Base-by-base conservation (phyloP, 1,140 invertebrate genomes). In the Paracyclopina nana region DNA sequence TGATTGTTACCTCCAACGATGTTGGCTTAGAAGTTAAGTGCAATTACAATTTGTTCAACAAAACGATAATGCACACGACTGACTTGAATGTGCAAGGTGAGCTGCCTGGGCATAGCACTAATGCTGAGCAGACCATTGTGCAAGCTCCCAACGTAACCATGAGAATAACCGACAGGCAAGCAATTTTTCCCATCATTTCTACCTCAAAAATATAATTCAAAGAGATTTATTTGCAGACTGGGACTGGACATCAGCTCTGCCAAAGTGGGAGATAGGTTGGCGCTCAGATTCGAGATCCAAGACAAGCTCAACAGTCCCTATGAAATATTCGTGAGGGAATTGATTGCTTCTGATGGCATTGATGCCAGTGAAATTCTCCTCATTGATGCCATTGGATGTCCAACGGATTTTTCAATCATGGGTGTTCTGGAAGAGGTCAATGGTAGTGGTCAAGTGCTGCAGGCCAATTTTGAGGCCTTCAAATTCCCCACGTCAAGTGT, bases 401-500 rank as follows among this genome's bases (percentile, higher is more conserved):
- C 69, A 5, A 70, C 68, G 4, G 69, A 72, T 50, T 57, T 64
- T 8, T 60, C 64, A 24, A 71, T 71, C 34, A 68, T 71, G 67
- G 66, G 66, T 11, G 53, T 66, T 2, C 52, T 64, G 16, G 53
- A 50, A 22, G 54, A 65, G 30, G 59, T 67, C 1, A 56, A 61
- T 18, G 55, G 55, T 6, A 60, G 57, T 26, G 61, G 63, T 22
- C 62, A 66, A 51, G 55, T 59, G 1, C 59, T 71, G 1, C 62
- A 66, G 31, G 68, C 69, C 12, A 62, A 65, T 11, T 71, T 71
- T 50, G 70, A 71, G 54, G 70, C 70, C 3, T 72, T 72, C 57
- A 72, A 72, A 56, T 72, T 72, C 57, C 70, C 70, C 4, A 69
- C 70, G 1, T 70, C 67, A 1, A 68, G 70, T 30, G 60, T 70